Base-by-base conservation (phyloP, 2,888 invertebrate species). In the Lepidonotus clava region DNA sequence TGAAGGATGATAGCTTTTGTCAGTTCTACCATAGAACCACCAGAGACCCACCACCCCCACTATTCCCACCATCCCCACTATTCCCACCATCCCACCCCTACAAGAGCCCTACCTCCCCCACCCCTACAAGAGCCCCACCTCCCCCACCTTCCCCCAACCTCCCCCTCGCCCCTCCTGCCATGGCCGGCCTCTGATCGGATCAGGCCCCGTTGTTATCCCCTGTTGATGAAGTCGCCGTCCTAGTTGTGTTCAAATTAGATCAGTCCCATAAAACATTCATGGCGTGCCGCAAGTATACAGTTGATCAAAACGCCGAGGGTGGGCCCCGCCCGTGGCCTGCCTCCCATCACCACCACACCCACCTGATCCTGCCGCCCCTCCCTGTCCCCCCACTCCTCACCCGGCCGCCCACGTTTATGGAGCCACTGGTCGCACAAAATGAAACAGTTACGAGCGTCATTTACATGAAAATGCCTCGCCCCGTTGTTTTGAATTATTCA, bases 201-300 rank as follows among this genome's bases (percentile, higher is more conserved):
- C 34, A 71, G 24, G 4, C 2, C 32, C 46, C 32, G 51, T 46
- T 41, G 18, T 40, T 76, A 34, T 76, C 36, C 76, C 40, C 76
- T 34, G 76, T 76, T 76, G 76, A 76, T 76, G 80, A 51, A 80
- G 80, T 80, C 80, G 28, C 14, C 80, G 21, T 14, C 80, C 46
- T 80, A 51, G 46, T 80, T 41, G 80, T 46, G 80, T 80, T 80
- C 46, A 80, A 80, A 80, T 80, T 80, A 80, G 80, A 80, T 80
- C 41, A 80, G 2, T 0, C 38, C 46, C 46, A 80, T 80, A 28
- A 80, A 80, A 80, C 46, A 80, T 80, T 41, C 80, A 80, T 80
- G 28, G 46, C 80, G 8, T 80, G 80, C 80, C 2, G 28, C 14
- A 46, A 80, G 80, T 41, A 46, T 46, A 51, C 46, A 41, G 51